Evolutionary conservation across 2,888 invertebrate genomes (phyloP).

Genomic region (Cataglyphis cursor): DNA sequence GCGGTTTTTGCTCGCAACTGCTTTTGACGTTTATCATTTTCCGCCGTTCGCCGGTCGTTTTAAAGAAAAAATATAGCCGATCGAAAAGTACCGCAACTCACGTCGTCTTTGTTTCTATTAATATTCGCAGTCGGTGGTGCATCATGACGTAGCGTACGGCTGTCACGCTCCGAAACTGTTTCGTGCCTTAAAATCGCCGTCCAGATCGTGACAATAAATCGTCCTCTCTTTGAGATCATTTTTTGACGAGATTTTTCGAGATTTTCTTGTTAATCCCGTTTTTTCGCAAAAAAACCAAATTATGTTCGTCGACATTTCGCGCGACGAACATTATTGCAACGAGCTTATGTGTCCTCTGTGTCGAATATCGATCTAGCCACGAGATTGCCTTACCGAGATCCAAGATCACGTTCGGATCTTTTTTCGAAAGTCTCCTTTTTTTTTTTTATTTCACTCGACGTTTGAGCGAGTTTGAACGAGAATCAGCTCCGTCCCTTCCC

Average conservation of each 20-base stretch:
- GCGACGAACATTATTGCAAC: not conserved
- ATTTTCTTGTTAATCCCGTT: conserved; percentile 11
- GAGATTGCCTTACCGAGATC: conserved; percentile 69
- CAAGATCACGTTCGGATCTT: conserved; percentile 51
- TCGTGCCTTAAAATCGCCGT: conserved; percentile 82
- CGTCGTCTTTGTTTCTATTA: conserved; percentile 1
- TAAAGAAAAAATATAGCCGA: not conserved
- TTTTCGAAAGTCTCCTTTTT: not conserved
- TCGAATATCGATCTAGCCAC: conserved; percentile 43
- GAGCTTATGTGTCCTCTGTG: conserved; percentile 45
- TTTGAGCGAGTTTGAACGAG: conserved; percentile 47
- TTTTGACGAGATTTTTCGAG: conserved; percentile 45
- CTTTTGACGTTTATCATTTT: not conserved
- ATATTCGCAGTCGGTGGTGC: conserved; percentile 8
- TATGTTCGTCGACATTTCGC: not conserved
- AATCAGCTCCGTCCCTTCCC: conserved; percentile 66
- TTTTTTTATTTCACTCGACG: conserved; percentile 15
- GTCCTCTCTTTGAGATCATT: conserved; percentile 47
- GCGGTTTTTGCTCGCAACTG: not conserved
- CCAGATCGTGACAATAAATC: conserved; percentile 78
- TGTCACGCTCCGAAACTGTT: conserved; percentile 75
- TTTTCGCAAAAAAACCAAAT: not conserved
- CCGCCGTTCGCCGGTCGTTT: not conserved
- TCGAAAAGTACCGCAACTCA: conserved; percentile 11
- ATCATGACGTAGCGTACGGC: conserved; percentile 58